Evolutionary conservation across 2,113 vertebrate genomes (phyloP), one percentile per base, ranked within the genome.

Genomic region (Parus major): DNA sequence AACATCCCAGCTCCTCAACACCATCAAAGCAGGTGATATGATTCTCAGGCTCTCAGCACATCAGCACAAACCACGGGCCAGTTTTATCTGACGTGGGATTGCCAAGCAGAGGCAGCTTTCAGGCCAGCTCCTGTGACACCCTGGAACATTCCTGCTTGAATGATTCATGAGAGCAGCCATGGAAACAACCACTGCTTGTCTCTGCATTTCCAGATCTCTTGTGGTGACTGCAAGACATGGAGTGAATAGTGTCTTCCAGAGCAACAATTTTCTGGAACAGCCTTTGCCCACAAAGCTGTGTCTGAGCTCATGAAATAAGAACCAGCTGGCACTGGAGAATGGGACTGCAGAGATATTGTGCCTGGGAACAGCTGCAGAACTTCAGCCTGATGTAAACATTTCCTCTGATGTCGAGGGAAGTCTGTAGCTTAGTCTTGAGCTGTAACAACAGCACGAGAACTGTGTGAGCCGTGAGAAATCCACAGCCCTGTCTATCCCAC

Each of bases 311-410:
- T 0, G 1, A 53, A 93, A 69, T 27, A 70, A 69, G 55, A 39
- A 59, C 42, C 39, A 94, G 27, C 80, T 89, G 86, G 72, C 72
- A 70, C 33, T 59, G 35, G 16, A 91, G 83, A 77, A 57, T 8
- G 33, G 29, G 27, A 16, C 41, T 41, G 33, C 42, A 86, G 72
- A 89, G 77, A 55, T 55, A 35, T 11, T 49, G 39, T 24, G 35
- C 19, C 47, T 76, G 55, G 64, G 46, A 82, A 78, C 52, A 89
- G 52, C 36, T 92, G 73, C 65, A 91, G 56, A 87, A 84, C 49
- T 92, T 78, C 73, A 95, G 33, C 52, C 68, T 33, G 29, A 24
- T 57, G 36, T 53, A 80, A 92, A 73, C 77, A 81, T 63, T 81
- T 63, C 64, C 46, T 78, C 7, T 81, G 52, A 78, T 84, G 71